A percentile compares a stretch with the other conserved stretches of the same genome.
These are phyloP conservation scores for Bucco capensis DNA, from an alignment of 2,113 vertebrate genomes.

Conservation along the genomic window DNA sequence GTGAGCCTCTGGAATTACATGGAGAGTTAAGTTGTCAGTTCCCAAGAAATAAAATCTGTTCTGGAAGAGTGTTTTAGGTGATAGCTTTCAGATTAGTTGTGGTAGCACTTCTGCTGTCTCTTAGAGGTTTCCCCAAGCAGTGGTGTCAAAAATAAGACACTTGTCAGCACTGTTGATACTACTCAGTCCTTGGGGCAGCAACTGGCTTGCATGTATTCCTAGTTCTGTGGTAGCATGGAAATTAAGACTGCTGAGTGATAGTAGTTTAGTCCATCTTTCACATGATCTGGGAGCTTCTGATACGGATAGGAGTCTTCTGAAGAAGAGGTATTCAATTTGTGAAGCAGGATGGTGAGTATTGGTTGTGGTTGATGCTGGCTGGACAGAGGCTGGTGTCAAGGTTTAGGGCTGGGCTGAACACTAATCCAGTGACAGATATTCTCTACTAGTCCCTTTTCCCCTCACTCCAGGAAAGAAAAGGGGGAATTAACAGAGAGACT, in stretches of 20 bases:
- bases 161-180: background rate
- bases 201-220: background rate
- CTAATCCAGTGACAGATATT: too few species aligned
- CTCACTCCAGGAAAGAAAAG: too few species aligned
- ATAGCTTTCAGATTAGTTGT: background rate
- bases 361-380: background rate
- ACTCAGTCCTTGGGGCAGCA: background rate
- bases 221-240: background rate
- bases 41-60: background rate
- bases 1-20: background rate
- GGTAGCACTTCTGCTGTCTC: background rate
- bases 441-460: too few species aligned
- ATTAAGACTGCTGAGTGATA: background rate
- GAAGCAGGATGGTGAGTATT: background rate
- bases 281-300: background rate
- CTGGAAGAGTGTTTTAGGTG: background rate
- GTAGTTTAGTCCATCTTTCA: background rate
- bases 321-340: fast-evolving
- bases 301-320: fast-evolving
- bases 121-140: background rate
- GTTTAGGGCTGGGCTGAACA: too few species aligned
- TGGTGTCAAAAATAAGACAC: background rate
- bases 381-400: too few species aligned
- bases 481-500: too few species aligned
- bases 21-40: background rate